phyloP scores from a whole-genome alignment of 2,797 vertebrate species.

The Heteromormyrus szaboi region DNA sequence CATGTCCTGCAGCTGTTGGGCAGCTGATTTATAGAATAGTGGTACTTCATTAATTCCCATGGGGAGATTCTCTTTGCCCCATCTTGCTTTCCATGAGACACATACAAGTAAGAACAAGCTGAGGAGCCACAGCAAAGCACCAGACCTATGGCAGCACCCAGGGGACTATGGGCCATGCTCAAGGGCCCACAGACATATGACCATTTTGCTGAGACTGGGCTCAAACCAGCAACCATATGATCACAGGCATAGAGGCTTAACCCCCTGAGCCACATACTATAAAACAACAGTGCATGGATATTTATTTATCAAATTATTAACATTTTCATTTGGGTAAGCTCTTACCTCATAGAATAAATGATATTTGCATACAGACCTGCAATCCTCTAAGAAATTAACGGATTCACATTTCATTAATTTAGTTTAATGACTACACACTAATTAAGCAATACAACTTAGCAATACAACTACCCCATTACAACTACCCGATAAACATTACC shows the following conservation, averaged over 20 bases:
- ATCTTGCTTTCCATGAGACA: not conserved
- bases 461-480: not conserved
- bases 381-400: not conserved
- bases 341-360: not conserved
- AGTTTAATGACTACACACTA: not conserved
- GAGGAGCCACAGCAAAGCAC: not conserved
- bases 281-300: not conserved
- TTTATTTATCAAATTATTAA: not conserved
- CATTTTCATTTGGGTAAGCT: not conserved
- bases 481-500: conserved; percentile 39
- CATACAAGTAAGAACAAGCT: not conserved
- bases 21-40: conserved; percentile 42
- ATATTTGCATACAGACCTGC: not conserved
- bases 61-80: not conserved
- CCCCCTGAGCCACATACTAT: not conserved
- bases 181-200: not conserved
- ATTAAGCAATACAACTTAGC: not conserved
- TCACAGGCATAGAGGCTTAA: not conserved
- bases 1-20: conserved; percentile 53
- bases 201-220: not conserved
- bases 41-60: not conserved
- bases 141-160: not conserved
- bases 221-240: not conserved
- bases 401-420: not conserved
- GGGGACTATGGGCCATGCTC: not conserved